A percentile compares a stretch with the other conserved stretches of the same genome.
phyloP scores from a whole-genome alignment of 2,797 vertebrate species.

The Acanthornis magna region DNA sequence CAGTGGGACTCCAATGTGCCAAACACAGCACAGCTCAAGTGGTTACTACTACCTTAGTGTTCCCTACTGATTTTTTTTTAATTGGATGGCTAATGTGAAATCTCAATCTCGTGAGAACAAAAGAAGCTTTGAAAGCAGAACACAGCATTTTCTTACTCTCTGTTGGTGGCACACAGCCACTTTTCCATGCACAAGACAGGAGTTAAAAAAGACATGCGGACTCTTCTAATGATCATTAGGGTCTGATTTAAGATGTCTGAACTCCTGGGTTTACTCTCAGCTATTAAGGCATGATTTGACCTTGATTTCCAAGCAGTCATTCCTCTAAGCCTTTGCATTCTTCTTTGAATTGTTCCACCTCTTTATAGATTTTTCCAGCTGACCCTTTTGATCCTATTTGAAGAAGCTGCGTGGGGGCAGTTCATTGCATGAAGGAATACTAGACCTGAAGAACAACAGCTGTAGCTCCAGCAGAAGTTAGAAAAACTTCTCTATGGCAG shows the following conservation, averaged over 20 bases:
- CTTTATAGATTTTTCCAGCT: constrained; percentile 32
- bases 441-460: constrained; percentile 17
- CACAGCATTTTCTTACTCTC: neutral
- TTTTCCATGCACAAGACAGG: neutral
- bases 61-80: neutral
- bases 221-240: neutral
- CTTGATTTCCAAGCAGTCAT: neutral
- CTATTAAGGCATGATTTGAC: neutral
- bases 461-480: neutral
- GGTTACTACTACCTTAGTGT: too few relatives aligned
- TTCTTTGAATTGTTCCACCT: neutral
- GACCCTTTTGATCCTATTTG: constrained; percentile 34
- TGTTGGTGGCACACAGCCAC: neutral
- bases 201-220: neutral
- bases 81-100: neutral
- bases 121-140: neutral
- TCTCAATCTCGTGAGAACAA: neutral
- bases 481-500: neutral
- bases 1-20: neutral
- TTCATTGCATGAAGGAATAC: neutral
- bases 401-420: neutral
- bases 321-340: neutral
- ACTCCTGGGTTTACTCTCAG: neutral
- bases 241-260: neutral
- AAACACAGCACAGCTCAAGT: neutral